These are phyloP conservation scores for Sebastes alutus DNA, from an alignment of 2,797 vertebrate species.

Conservation along the genomic window DNA sequence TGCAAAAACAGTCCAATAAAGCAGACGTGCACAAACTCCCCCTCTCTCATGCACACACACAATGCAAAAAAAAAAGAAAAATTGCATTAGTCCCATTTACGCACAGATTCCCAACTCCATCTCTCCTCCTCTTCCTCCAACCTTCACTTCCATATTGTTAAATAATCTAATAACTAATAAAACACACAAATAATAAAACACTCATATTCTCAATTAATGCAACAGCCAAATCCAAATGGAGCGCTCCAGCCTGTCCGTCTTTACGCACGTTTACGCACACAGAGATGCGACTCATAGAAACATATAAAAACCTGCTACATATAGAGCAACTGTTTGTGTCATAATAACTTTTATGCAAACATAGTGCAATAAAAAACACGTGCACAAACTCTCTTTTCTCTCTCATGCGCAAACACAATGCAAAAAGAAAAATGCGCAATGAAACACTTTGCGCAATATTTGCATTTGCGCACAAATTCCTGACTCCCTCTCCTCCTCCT, in stretches of 20 bases:
- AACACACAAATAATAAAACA: background rate
- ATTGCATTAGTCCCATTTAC: conserved; percentile 23
- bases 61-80: background rate
- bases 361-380: background rate
- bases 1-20: background rate
- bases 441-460: conserved; percentile 24
- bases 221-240: conserved; percentile 84
- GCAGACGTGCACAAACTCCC: background rate
- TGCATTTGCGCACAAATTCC: conserved; percentile 34
- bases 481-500: background rate
- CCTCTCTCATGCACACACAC: background rate
- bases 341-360: conserved; percentile 12
- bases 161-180: conserved; percentile 5
- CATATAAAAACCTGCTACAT: background rate
- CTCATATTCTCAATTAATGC: background rate
- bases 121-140: background rate
- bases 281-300: conserved; percentile 15
- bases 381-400: background rate
- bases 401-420: background rate
- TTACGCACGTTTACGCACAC: conserved; percentile 54
- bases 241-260: conserved; percentile 71
- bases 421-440: background rate
- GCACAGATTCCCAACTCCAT: conserved; percentile 7
- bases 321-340: background rate
- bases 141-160: background rate